Evolutionary conservation across 2,797 vertebrate species (phyloP).

Genomic region (Hybognathus amarus): DNA sequence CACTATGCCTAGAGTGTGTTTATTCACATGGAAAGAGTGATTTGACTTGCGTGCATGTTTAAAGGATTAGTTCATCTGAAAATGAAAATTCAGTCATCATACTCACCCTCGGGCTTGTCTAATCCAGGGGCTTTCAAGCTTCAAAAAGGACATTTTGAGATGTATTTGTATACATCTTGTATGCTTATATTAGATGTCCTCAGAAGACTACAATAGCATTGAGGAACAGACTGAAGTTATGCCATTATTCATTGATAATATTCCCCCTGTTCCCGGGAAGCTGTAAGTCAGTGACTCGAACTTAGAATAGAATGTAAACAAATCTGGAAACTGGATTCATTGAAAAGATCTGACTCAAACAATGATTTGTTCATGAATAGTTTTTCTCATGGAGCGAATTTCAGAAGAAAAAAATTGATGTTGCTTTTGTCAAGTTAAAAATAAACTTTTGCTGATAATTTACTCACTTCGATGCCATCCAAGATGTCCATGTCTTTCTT

Average conservation of each 20-base stretch:
- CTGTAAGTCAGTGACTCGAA: not conserved
- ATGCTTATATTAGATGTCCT: not conserved
- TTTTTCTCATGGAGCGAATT: not conserved
- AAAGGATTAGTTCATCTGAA: constrained; percentile 7
- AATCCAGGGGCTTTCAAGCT: not conserved
- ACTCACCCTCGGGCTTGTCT: not conserved
- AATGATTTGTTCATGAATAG: not conserved
- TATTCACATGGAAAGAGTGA: not conserved
- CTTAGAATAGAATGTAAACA: not conserved
- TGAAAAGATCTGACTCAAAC: not conserved
- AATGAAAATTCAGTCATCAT: not conserved
- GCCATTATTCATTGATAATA: not conserved
- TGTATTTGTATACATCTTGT: not conserved
- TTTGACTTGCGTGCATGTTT: not conserved
- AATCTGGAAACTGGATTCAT: not conserved
- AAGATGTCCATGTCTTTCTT: too few species aligned
- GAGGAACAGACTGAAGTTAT: not conserved
- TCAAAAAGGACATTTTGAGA: not conserved
- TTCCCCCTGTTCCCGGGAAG: not conserved
- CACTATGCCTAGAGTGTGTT: not conserved
- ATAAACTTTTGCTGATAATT: too few species aligned
- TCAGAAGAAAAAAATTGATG: not conserved
- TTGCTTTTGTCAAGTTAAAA: too few species aligned
- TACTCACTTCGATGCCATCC: too few species aligned
- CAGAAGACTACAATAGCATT: not conserved